These are phyloP conservation scores for Mionectes olivaceus DNA, from an alignment of 2,797 vertebrate genomes.

Conservation along the genomic window DNA sequence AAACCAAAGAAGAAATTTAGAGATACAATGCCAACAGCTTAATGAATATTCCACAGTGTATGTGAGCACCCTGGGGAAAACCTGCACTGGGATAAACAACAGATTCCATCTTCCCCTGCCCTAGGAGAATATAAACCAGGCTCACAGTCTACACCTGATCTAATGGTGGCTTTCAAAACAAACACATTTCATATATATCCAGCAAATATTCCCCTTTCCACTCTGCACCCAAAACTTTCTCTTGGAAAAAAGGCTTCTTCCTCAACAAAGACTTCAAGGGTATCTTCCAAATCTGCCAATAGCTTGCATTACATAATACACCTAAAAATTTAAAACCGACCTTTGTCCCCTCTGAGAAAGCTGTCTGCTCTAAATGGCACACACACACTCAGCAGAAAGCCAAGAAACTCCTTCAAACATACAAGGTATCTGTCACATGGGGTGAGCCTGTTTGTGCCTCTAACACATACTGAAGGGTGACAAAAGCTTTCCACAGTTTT, in stretches of 20 bases:
- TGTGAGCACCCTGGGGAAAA: not conserved
- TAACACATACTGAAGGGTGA: rapidly evolving
- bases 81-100: not conserved
- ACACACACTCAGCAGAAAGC: not conserved
- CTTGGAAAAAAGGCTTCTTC: not conserved
- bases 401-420: not conserved
- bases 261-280: not conserved
- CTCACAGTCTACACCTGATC: not conserved
- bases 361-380: not conserved
- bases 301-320: constrained; percentile 16
- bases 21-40: not conserved
- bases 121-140: not conserved
- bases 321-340: constrained; percentile 36
- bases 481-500: not conserved
- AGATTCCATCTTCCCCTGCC: not conserved
- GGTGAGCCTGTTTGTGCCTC: not conserved
- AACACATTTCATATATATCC: not conserved
- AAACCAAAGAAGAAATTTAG: not conserved
- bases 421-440: not conserved
- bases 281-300: constrained; percentile 11
- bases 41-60: not conserved
- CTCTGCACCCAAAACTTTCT: not conserved
- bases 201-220: not conserved
- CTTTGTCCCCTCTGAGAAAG: not conserved
- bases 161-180: constrained; percentile 18